Conservation (phyloP, 2,113 vertebrate genomes). For the Epinephelus cyanopodus region DNA sequence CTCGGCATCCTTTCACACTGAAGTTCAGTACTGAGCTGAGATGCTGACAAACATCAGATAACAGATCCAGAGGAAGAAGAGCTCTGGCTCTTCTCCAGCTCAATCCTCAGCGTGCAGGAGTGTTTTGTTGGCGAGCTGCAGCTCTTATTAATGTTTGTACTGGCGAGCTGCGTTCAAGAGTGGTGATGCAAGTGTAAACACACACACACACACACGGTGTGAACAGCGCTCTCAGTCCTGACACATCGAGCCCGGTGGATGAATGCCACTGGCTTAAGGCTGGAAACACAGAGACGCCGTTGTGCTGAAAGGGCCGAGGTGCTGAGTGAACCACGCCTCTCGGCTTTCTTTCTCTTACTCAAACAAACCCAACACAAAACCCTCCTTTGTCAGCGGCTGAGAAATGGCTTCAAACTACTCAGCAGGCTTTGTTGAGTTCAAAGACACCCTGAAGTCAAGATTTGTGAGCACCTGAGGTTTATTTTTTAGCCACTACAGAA, state of each 20-base stretch:
- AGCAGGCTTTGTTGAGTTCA: neutral
- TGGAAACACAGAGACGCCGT: slow-evolving; percentile 28
- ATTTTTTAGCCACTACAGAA: neutral
- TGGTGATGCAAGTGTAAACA: slow-evolving; percentile 29
- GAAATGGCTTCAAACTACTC: neutral
- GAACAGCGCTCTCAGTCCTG: neutral
- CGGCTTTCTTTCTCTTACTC: neutral
- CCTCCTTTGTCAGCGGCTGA: slow-evolving; percentile 40
- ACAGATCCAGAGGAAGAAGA: neutral
- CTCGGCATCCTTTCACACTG: neutral
- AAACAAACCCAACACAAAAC: slow-evolving; percentile 47
- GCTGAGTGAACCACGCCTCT: slow-evolving; percentile 41
- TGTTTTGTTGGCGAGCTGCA: neutral
- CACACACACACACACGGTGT: neutral
- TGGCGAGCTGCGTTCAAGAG: neutral
- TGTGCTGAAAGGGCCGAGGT: slow-evolving; percentile 5
- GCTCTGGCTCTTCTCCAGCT: neutral
- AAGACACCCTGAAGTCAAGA: slow-evolving; percentile 23
- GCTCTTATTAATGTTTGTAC: neutral
- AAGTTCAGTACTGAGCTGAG: neutral
- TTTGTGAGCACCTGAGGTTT: neutral
- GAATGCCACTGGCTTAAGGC: neutral
- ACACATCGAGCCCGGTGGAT: neutral
- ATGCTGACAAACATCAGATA: neutral
- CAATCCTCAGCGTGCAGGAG: neutral